Evolutionary conservation across 1,140 invertebrate genomes (phyloP).

Genomic region (Sarcophaga bullata): DNA sequence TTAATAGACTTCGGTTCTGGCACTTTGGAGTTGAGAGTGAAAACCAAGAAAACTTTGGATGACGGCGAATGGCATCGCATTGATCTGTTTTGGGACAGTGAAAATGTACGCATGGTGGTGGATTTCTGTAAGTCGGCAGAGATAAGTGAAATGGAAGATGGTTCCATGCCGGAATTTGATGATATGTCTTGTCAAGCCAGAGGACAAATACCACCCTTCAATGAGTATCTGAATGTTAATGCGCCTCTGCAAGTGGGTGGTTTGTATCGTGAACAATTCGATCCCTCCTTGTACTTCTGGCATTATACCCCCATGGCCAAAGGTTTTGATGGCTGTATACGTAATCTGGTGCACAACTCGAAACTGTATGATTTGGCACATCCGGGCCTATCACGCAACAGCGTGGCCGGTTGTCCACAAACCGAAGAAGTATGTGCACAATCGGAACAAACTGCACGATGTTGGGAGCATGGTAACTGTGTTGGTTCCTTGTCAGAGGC

Average conservation of each 20-base stretch:
- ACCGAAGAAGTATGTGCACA: slow-evolving; percentile 89
- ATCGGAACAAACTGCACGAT: slow-evolving; percentile 82
- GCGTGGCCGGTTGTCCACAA: slow-evolving; percentile 86
- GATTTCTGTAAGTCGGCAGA: slow-evolving; percentile 90
- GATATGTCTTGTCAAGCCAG: slow-evolving; percentile 87
- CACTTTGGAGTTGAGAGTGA: slow-evolving; percentile 87
- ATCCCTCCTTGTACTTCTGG: slow-evolving; percentile 86
- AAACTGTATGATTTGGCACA: slow-evolving; percentile 93
- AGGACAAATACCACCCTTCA: slow-evolving; percentile 91
- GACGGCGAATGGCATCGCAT: slow-evolving; percentile 97
- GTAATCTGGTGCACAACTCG: slow-evolving; percentile 95
- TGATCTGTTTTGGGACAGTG: slow-evolving; percentile 95
- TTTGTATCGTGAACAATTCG: slow-evolving; percentile 85
- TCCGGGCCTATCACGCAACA: slow-evolving; percentile 85
- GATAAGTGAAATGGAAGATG: slow-evolving; percentile 88
- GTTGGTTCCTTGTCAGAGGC: slow-evolving; percentile 89
- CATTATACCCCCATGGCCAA: slow-evolving; percentile 86
- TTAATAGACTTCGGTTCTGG: slow-evolving; percentile 96
- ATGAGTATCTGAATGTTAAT: slow-evolving; percentile 97
- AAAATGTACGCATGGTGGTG: slow-evolving; percentile 89
- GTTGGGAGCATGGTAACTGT: slow-evolving; percentile 92
- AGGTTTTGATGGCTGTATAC: slow-evolving; percentile 94
- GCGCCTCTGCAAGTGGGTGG: slow-evolving; percentile 94
- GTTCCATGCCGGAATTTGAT: slow-evolving; percentile 85
- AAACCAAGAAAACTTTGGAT: slow-evolving; percentile 85